Conservation (phyloP, 2,797 vertebrate species). For the Pseudochromis fuscus region DNA sequence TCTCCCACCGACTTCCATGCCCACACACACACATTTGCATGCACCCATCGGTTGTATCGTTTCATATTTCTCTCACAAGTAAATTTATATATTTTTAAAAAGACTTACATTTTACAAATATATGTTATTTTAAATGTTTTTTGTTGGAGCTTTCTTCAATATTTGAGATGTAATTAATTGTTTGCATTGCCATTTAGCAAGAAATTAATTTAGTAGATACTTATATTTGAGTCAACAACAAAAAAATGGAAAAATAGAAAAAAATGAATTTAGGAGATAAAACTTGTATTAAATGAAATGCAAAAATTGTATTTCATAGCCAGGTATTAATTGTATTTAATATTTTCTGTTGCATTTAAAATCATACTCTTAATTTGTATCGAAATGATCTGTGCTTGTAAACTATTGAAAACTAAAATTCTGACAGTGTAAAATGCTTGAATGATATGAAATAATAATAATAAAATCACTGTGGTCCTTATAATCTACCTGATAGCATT, state of each 20-base stretch:
- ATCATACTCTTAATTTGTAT: too few relatives aligned
- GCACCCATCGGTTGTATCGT: background rate
- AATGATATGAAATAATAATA: background rate
- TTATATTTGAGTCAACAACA: too few relatives aligned
- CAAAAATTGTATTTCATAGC: too few relatives aligned
- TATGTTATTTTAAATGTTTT: background rate
- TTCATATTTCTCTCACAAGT: background rate
- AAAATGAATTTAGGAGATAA: background rate
- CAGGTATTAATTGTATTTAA: too few relatives aligned
- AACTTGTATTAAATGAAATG: too few relatives aligned
- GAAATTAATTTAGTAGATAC: too few relatives aligned
- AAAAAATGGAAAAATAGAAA: background rate
- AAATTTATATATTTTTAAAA: too few relatives aligned
- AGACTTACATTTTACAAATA: background rate
- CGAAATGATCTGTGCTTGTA: too few relatives aligned
- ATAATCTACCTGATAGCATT: constrained; percentile 46
- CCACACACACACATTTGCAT: constrained; percentile 42
- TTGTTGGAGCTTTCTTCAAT: background rate
- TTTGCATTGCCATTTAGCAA: background rate
- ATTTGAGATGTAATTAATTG: background rate
- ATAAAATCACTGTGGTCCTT: constrained; percentile 11
- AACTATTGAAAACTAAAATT: too few relatives aligned
- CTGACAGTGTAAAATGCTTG: too few relatives aligned
- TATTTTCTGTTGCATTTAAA: too few relatives aligned
- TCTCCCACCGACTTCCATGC: constrained; percentile 62